Base-by-base conservation (phyloP, 1,140 invertebrate species). In the Acyrthosiphon pisum region DNA sequence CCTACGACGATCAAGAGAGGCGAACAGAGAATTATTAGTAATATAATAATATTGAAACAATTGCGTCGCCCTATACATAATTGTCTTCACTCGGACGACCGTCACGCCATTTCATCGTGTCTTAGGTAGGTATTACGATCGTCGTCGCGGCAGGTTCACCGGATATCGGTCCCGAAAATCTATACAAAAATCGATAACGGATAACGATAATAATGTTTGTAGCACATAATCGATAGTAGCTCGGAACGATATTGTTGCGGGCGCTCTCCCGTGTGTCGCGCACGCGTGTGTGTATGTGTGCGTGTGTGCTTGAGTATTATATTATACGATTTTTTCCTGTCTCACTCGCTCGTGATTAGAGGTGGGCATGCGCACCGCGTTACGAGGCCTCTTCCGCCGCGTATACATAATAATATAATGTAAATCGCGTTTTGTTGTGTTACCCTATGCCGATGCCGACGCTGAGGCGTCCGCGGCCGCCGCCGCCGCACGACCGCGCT, bases 391-490 rank as follows among this genome's bases (percentile, higher is more conserved):
- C 60, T 14, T 76, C 60, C n/a, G 46, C 26, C 87, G 48, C 48
- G 48, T 35, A 35, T 46, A 87, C 23, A 48, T 87, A 41, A 89
- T 90, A 89, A 53, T 53, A 35, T 50, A 50, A 68, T 90, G 56
- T 90, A 90, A 90, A 90, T 68, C 89, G 89, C 89, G 89, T 89
- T 56, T 56, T 56, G 88, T 89, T 53, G 35, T 56, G 88, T 90
- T 90, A 90, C 88, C 88, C 89, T 44, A 90, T 22, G 37, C 53
- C 44, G 44, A 26, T 11, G 20, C 56, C 76, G 76, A 83, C 76
- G 30, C 86, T 23, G 11, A n/a, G 46, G 26, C 30, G 86, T n/a
- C 86, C 48, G 48, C 48, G 14, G 87, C 22, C 53, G 37, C 89
- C 35, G 37, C 89, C 35, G 53, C 89, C 89, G 53, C 89, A 68